Evolutionary conservation across 2,797 vertebrate species (phyloP).

Genomic region (Neoniphon sammara): DNA sequence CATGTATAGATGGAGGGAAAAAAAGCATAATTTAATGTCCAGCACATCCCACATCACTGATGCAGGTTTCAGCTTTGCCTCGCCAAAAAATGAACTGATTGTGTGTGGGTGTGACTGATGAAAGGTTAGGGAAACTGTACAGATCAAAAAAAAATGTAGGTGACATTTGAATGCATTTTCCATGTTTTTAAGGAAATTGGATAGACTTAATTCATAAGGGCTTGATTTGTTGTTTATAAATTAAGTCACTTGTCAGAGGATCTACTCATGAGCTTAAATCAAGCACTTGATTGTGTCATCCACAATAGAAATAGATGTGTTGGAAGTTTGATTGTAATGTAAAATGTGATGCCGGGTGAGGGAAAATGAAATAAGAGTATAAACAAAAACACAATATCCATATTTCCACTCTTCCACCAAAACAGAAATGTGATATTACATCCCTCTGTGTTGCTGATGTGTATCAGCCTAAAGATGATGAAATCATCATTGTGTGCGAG

Average conservation of each 20-base stretch:
- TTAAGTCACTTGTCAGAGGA: background rate
- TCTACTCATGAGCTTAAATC: conserved; percentile 15
- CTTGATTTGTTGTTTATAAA: background rate
- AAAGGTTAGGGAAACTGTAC: background rate
- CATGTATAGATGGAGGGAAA: background rate
- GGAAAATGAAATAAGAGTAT: conserved; percentile 71
- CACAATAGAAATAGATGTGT: conserved; percentile 56
- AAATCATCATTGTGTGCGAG: conserved; percentile 70
- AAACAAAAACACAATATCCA: conserved; percentile 74
- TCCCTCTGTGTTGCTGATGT: conserved; percentile 68
- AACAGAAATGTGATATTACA: conserved; percentile 75
- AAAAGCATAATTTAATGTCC: background rate
- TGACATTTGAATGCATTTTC: background rate
- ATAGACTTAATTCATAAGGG: background rate
- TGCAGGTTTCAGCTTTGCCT: too few relatives aligned
- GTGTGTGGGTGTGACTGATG: too few relatives aligned
- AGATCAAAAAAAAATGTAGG: conserved; percentile 12
- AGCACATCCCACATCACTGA: too few relatives aligned
- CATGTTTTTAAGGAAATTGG: background rate
- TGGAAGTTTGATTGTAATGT: conserved; percentile 46
- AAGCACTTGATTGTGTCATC: conserved; percentile 31
- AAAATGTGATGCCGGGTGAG: conserved; percentile 62
- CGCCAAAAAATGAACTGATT: too few relatives aligned
- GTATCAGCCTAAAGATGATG: conserved; percentile 83
- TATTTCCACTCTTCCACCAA: conserved; percentile 69